Evolutionary conservation across 2,113 vertebrate species (phyloP), one percentile per base, ranked within the genome.

Genomic region (Equus quagga): DNA sequence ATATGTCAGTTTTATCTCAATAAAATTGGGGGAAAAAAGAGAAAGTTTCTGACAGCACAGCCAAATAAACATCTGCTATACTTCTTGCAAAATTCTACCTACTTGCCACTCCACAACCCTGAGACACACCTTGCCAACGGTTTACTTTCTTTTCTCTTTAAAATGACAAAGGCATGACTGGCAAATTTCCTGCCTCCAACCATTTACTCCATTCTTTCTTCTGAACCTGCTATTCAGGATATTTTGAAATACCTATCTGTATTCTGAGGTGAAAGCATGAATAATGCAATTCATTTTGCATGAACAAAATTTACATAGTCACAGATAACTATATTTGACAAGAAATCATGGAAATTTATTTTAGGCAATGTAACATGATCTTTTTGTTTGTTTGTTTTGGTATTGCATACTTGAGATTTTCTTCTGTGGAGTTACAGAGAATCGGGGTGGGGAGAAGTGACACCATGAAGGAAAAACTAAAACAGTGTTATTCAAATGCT

Each of bases 191-290:
- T 70, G 49, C 54, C 58, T 81, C 12, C 1, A 44, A 31, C 23
- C 33, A 36, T 51, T 91, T 91, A 69, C 10, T 75, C 6, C 44
- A 65, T 44, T 54, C 67, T 91, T 84, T 83, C 24, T 56, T 80
- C 56, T 70, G 23, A 93, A 69, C 46, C 23, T 70, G 76, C 18
- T 60, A 18, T 65, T 89, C 78, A 89, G 79, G 33, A 72, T 85
- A 28, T 96, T 92, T 97, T 51, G 51, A 95, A 89, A 89, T 60
- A 75, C n/a, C n/a, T 62, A 54, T 73, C 12, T 67, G 4, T 91
- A 89, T 18, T 84, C 13, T 80, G 23, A 33, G n/a, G 3, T 36
- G 24, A 75, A 84, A 94, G 8, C 19, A 13, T n/a, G 64, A 51
- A 19, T 94, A 72, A 70, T 64, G 31, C 14, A 89, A 81, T 36